Percentiles rank a stretch among this genome's conserved stretches.
Evolutionary conservation across 1,140 invertebrate species (phyloP).

Genomic region (Meloidogyne exigua): DNA sequence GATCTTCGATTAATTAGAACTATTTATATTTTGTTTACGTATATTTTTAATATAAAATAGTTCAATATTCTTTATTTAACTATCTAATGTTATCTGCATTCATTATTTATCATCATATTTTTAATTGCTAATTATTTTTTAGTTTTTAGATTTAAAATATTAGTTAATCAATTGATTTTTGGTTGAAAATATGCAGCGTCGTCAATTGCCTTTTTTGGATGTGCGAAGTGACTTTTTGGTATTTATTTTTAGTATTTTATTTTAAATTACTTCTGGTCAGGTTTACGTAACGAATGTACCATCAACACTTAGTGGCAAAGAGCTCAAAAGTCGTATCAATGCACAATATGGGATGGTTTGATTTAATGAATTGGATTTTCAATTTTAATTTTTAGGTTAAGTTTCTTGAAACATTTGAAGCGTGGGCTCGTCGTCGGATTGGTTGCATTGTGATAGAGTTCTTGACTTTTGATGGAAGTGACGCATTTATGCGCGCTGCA

Average conservation of each 20-base stretch:
- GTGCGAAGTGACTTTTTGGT: background rate
- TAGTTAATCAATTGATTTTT: background rate
- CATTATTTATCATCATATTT: background rate
- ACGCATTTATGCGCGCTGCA: background rate
- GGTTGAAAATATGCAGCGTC: background rate
- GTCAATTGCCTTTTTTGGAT: background rate
- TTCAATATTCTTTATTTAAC: too few relatives aligned
- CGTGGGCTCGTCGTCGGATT: background rate
- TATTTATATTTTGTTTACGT: too few relatives aligned
- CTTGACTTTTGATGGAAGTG: background rate
- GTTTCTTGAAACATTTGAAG: constrained; percentile 16
- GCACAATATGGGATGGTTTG: background rate
- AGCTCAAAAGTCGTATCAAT: background rate
- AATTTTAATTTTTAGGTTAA: background rate
- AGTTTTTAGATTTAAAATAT: background rate
- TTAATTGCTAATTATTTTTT: background rate
- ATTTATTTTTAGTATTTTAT: background rate
- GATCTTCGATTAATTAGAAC: background rate
- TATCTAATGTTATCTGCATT: background rate
- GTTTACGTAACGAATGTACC: constrained; percentile 21
- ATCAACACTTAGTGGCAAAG: background rate
- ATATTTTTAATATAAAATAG: too few relatives aligned
- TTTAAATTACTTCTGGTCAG: background rate
- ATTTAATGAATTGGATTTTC: background rate
- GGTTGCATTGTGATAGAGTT: constrained; percentile 10